These are phyloP conservation scores for Leiothrix lutea DNA, from an alignment of 2,113 vertebrate species.

Conservation along the genomic window DNA sequence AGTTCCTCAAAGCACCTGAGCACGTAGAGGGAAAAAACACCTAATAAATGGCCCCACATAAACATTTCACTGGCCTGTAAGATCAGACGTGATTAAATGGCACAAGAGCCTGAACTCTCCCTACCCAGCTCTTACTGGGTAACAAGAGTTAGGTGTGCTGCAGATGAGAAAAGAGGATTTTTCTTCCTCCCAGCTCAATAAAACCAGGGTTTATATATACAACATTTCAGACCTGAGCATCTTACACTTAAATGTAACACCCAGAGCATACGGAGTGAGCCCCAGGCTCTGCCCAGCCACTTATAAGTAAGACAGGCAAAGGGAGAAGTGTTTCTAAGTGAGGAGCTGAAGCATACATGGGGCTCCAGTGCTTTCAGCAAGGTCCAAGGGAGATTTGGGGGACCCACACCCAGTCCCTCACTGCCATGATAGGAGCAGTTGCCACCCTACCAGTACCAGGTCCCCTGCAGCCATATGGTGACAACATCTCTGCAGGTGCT, in stretches of 20 bases:
- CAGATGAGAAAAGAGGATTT: background rate
- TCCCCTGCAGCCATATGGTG: fast-evolving
- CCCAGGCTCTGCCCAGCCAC: background rate
- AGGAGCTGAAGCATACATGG: background rate
- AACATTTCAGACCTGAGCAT: background rate
- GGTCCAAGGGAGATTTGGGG: background rate
- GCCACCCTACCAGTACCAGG: background rate
- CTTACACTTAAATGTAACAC: background rate
- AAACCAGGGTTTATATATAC: background rate
- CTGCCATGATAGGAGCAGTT: background rate
- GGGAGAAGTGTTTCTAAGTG: background rate
- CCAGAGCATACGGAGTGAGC: background rate
- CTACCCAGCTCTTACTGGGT: background rate
- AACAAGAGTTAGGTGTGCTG: background rate
- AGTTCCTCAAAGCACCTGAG: background rate
- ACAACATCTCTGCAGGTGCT: background rate
- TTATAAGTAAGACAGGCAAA: background rate
- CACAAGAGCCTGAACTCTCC: background rate
- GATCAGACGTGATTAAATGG: background rate
- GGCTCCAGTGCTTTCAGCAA: background rate
- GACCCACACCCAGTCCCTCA: background rate
- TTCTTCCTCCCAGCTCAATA: background rate
- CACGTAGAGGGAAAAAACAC: background rate
- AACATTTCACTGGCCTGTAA: background rate
- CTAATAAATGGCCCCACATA: background rate